These are phyloP conservation scores for Euphonia xanthogaster DNA, from an alignment of 2,797 vertebrate species.

Conservation along the genomic window DNA sequence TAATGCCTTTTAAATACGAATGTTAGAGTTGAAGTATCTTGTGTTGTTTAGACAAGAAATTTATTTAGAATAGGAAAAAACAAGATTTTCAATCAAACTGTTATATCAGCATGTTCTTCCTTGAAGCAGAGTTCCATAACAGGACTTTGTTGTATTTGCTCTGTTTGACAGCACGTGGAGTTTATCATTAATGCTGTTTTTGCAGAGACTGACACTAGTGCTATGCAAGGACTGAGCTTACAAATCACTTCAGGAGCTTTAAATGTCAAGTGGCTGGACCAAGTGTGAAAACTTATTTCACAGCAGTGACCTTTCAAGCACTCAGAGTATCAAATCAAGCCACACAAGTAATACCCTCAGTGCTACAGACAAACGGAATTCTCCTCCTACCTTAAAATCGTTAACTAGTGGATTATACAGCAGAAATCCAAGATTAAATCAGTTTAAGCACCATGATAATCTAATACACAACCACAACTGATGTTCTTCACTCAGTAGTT, in stretches of 20 bases:
- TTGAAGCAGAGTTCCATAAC: not conserved
- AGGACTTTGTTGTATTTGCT: not conserved
- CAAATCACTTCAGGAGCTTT: not conserved
- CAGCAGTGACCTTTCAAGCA: conserved; percentile 23
- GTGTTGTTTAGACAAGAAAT: not conserved
- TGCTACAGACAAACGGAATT: not conserved
- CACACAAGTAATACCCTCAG: not conserved
- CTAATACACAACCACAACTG: not conserved
- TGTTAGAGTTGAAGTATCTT: not conserved
- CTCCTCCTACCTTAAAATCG: not conserved
- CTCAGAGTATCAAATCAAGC: not conserved
- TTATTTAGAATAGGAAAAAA: not conserved
- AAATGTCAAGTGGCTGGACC: conserved; percentile 19
- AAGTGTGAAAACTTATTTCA: conserved; percentile 3
- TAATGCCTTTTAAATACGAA: not conserved
- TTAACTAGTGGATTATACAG: not conserved
- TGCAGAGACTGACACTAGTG: not conserved
- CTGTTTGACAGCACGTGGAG: not conserved
- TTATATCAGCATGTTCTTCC: not conserved
- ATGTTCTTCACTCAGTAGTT: not conserved
- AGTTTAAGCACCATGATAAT: not conserved
- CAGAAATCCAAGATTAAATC: not conserved
- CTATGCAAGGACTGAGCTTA: not conserved
- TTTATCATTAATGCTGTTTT: not conserved
- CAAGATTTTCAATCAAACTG: not conserved